Base-by-base conservation (phyloP, 2,797 vertebrate species). In the Novumbra hubbsi region DNA sequence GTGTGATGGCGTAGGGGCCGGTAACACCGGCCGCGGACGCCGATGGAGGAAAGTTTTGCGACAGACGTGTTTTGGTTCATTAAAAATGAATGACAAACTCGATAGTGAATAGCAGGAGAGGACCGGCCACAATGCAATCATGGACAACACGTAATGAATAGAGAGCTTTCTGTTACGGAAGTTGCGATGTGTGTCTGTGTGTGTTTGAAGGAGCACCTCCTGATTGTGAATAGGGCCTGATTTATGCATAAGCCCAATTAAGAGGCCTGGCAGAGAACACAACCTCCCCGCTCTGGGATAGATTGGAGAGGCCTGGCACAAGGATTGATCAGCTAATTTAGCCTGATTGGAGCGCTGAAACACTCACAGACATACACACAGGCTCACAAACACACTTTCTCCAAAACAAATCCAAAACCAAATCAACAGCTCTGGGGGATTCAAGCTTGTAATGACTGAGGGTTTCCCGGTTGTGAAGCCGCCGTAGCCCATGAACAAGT, bases 271-370 rank as follows among this genome's bases (percentile, higher is more conserved):
- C 55, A 57, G 55, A 21, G n/a, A 57, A 57, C 21, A 57, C 55
- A 57, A 57, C 55, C 55, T 57, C 55, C 55, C n/a, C 8, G 21
- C 55, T 57, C 55, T 24, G 21, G n/a, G 55, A 12, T 57, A 24
- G 55, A 57, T 57, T 57, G 55, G 55, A 57, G 55, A 21, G 55
- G 55, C 9, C 55, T 57, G 55, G 55, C 55, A 21, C n/a, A 9
- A 11, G 55, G 55, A 57, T 57, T 57, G 55, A 57, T 57, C 55
- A 4, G n/a, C 55, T 57, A 57, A 71, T 57, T 32, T 19, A 57
- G 21, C 15, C 50, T 71, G 70, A 62, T 71, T 71, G 52, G 32
- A 57, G 55, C 55, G 0, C 70, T 38, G 24, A 71, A 41, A 71
- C 19, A 14, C 48, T 16, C 30, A 1, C 68, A 30, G 17, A 1